Evolutionary conservation across 2,113 vertebrate species (phyloP).

Genomic region (Carlito syrichta): DNA sequence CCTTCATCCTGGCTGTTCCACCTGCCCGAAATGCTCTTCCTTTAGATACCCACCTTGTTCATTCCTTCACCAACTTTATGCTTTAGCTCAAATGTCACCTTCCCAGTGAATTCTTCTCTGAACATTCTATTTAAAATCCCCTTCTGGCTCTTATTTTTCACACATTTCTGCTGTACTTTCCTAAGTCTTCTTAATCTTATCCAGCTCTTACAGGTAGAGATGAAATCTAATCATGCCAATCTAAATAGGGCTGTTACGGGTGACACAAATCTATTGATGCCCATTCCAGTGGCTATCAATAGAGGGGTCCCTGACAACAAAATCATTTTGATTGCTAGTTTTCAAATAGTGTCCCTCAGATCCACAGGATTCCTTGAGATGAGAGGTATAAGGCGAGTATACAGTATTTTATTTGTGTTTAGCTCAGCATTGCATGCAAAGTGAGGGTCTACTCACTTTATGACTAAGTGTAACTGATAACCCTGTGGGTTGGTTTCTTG

Average conservation of each 20-base stretch:
- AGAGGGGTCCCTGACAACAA: neutral
- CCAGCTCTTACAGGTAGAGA: neutral
- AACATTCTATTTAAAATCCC: neutral
- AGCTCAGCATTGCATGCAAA: neutral
- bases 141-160: neutral
- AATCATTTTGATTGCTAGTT: neutral
- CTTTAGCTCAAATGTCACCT: neutral
- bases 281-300: neutral
- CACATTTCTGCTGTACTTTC: neutral
- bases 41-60: neutral
- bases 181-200: neutral
- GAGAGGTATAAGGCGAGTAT: neutral
- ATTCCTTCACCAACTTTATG: neutral
- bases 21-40: neutral
- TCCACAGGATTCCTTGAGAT: neutral
- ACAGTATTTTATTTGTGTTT: neutral
- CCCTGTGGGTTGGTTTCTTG: no score
- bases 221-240: neutral
- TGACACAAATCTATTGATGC: neutral
- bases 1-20: neutral
- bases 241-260: neutral
- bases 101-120: neutral
- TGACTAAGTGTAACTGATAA: no score
- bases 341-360: neutral
- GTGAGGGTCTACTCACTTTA: neutral